phyloP scores from a whole-genome alignment of 2,888 invertebrate genomes.

The Sussaba pulchella region DNA sequence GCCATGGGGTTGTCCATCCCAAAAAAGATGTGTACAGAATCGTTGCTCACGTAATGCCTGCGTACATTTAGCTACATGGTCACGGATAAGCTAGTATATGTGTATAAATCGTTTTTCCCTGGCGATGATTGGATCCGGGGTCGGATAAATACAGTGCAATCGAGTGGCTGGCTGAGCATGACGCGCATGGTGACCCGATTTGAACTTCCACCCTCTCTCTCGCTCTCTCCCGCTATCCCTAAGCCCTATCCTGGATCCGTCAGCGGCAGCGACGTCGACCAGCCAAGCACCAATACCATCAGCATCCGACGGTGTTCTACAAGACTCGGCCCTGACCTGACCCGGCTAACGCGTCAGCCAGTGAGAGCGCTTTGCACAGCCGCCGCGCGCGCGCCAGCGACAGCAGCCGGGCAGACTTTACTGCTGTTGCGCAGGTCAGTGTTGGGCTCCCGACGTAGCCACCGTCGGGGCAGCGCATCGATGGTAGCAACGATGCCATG shows the following conservation, averaged over 20 bases:
- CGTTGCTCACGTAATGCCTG: neutral
- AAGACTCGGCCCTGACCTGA: conserved; percentile 77
- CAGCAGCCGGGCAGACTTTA: conserved; percentile 59
- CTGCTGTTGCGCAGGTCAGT: conserved; percentile 79
- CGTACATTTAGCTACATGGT: neutral
- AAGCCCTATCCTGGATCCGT: no score
- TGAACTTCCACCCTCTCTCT: conserved; percentile 72
- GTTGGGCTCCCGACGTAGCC: conserved; percentile 53
- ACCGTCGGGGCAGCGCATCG: conserved; percentile 46
- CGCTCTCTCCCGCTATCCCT: conserved; percentile 42
- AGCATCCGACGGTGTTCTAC: conserved; percentile 55
- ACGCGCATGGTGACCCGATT: conserved; percentile 75
- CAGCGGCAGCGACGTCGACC: conserved; percentile 30
- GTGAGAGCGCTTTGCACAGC: conserved; percentile 50
- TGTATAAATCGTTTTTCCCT: conserved; percentile 19
- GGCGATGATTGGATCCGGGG: neutral
- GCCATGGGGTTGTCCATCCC: conserved; percentile 49
- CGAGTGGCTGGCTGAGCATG: conserved; percentile 63
- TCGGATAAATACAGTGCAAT: conserved; percentile 25
- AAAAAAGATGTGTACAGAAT: neutral
- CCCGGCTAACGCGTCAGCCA: conserved; percentile 62
- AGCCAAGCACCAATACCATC: conserved; percentile 28
- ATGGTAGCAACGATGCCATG: conserved; percentile 1
- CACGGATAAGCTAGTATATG: neutral
- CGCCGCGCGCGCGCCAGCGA: conserved; percentile 65